These are phyloP conservation scores for Macrotis lagotis DNA, from an alignment of 2,113 vertebrate genomes.

Conservation along the genomic window DNA sequence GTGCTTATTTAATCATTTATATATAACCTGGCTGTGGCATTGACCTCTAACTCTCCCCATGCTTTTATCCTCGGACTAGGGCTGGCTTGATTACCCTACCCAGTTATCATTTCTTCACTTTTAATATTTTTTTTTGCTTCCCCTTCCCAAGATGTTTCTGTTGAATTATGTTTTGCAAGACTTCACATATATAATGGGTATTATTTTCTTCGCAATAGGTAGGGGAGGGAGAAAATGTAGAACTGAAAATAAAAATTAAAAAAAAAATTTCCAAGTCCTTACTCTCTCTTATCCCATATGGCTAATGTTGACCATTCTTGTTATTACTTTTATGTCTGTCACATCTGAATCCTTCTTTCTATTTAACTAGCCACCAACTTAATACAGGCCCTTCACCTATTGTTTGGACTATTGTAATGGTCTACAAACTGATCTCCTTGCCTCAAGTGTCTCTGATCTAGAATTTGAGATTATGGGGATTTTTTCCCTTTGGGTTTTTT, in stretches of 20 bases:
- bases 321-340: neutral
- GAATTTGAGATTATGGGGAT: neutral
- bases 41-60: neutral
- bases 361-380: neutral
- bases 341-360: neutral
- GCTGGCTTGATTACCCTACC: neutral
- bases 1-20: neutral
- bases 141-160: neutral
- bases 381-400: neutral
- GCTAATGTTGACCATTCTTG: neutral
- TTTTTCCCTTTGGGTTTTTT: neutral
- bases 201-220: neutral
- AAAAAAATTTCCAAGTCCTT: no score
- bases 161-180: neutral
- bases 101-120: neutral
- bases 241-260: neutral
- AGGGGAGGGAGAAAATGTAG: neutral
- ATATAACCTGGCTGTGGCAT: neutral
- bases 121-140: neutral
- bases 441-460: neutral
- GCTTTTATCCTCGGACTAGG: neutral
- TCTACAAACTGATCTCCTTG: neutral
- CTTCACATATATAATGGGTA: neutral
- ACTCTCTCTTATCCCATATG: no score
- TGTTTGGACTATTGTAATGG: neutral